phyloP scores from a whole-genome alignment of 2,113 vertebrate genomes.

The Aptenodytes forsteri region DNA sequence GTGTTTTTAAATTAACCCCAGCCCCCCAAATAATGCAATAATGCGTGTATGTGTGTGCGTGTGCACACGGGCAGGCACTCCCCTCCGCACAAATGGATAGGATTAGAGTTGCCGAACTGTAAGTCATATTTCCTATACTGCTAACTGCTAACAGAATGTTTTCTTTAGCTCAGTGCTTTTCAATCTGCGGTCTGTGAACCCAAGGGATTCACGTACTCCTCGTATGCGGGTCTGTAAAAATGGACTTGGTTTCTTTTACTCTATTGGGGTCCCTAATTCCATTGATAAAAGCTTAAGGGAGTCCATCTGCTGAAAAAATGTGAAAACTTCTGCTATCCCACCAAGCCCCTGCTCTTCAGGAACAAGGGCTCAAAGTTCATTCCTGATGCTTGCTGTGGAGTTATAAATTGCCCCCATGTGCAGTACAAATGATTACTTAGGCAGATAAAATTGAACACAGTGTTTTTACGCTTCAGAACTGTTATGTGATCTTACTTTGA shows the following conservation, averaged over 20 bases:
- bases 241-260: not conserved
- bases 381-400: not conserved
- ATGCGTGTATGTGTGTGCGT: rapidly evolving
- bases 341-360: not conserved
- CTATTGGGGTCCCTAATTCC: not conserved
- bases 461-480: not conserved
- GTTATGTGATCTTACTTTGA: not conserved
- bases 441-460: not conserved
- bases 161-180: not conserved
- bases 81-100: not conserved
- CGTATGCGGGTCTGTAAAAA: not conserved
- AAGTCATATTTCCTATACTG: not conserved
- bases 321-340: not conserved
- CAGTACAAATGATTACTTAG: not conserved
- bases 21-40: not conserved
- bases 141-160: not conserved
- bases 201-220: not conserved
- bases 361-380: not conserved
- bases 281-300: not conserved
- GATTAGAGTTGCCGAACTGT: not conserved
- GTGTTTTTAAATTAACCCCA: slow-evolving; percentile 50
- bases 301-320: not conserved
- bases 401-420: not conserved
- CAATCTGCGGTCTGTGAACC: not conserved
- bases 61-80: not conserved